These are phyloP conservation scores for Drosophila oshimai DNA, from an alignment of 1,140 invertebrate species.

Conservation along the genomic window DNA sequence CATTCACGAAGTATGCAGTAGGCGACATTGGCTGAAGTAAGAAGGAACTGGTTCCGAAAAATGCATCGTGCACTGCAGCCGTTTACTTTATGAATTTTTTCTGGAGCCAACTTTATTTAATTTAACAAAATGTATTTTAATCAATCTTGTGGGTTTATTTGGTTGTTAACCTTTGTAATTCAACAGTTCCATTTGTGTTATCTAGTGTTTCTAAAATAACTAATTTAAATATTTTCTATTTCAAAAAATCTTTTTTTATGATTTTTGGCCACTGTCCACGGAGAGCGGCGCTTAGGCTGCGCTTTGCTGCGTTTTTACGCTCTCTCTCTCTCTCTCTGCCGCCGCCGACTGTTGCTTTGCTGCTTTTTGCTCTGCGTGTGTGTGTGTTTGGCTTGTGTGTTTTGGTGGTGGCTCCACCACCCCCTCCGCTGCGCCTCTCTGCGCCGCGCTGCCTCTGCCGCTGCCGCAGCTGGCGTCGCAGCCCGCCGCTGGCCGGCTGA, in stretches of 20 bases:
- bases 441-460: conserved; percentile 10
- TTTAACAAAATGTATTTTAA: no score
- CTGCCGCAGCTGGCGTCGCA: conserved; percentile 13
- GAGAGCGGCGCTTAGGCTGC: conserved; percentile 42
- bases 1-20: no score
- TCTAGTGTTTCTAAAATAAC: no score
- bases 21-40: no score
- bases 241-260: background rate
- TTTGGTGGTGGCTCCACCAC: conserved; percentile 27
- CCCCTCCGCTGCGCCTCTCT: conserved; percentile 19
- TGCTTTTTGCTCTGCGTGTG: conserved; percentile 20
- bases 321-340: conserved; percentile 55
- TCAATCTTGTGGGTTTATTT: no score
- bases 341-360: conserved; percentile 46
- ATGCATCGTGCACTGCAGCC: no score
- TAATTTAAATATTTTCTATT: background rate
- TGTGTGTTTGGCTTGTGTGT: conserved; percentile 25
- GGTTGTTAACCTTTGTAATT: no score
- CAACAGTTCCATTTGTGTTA: no score
- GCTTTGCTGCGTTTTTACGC: conserved; percentile 69
- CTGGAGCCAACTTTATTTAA: no score
- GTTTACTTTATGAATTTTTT: no score
- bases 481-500: conserved; percentile 46
- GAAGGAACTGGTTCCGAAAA: no score
- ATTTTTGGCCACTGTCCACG: background rate